These are phyloP conservation scores for Lateolabrax maculatus DNA, from an alignment of 2,797 vertebrate species.

Conservation along the genomic window DNA sequence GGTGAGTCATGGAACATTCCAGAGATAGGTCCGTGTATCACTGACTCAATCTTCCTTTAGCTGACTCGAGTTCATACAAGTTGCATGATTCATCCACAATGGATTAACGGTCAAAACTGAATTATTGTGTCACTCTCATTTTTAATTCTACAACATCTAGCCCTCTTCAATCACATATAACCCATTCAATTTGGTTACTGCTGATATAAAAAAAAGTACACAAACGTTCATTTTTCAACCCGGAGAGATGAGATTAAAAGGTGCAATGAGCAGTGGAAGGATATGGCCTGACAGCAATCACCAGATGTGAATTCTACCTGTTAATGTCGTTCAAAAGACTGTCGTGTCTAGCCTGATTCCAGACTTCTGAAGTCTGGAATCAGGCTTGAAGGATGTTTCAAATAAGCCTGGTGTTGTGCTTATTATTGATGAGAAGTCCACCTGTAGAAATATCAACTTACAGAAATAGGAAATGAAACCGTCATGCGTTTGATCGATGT, in stretches of 20 bases:
- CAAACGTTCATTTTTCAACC: background rate
- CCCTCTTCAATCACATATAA: background rate
- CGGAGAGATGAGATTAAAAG: background rate
- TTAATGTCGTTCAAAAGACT: conserved; percentile 17
- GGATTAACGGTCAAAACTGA: conserved; percentile 9
- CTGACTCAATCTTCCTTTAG: conserved; percentile 40
- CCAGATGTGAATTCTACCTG: conserved; percentile 4
- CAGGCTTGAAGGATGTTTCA: no score
- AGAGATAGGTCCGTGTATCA: conserved; percentile 35
- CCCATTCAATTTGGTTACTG: background rate
- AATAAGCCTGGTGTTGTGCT: background rate
- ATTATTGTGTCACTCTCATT: background rate
- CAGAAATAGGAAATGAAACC: background rate
- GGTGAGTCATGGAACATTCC: conserved; percentile 76
- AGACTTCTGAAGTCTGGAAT: conserved; percentile 5
- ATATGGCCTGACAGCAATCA: background rate
- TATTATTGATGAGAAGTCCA: background rate
- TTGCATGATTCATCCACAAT: conserved; percentile 11
- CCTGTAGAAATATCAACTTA: no score
- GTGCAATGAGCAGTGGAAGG: background rate
- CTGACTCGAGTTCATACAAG: conserved; percentile 30
- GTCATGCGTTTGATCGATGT: background rate
- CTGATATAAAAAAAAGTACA: background rate
- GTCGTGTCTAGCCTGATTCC: background rate
- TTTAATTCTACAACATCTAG: background rate